phyloP scores from a whole-genome alignment of 2,888 invertebrate genomes.

The Lithophane socia region DNA sequence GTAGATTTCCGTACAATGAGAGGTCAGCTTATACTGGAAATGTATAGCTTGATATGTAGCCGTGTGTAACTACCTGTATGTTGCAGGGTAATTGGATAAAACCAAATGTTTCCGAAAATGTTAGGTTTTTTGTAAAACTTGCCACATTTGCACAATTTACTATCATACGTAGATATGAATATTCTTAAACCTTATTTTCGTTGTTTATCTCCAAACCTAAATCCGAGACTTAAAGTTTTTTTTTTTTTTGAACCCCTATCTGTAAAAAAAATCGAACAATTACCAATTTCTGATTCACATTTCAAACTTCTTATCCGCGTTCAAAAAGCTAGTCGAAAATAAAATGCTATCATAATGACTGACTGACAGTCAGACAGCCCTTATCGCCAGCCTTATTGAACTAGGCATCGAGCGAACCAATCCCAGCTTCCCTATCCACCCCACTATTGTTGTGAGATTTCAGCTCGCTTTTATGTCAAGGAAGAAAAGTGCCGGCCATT shows the following conservation, averaged over 20 bases:
- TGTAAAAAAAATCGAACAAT: neutral
- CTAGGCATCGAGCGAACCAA: conserved; percentile 27
- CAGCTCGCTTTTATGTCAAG: conserved; percentile 4
- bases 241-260: no score
- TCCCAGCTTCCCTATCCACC: neutral
- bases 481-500: conserved; percentile 9
- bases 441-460: conserved; percentile 27
- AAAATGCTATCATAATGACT: neutral
- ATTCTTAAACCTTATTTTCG: no score
- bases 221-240: no score
- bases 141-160: no score
- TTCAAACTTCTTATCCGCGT: neutral
- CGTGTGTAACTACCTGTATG: neutral
- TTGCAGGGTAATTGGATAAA: neutral
- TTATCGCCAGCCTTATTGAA: conserved; percentile 35
- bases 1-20: no score
- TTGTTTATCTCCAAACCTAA: neutral
- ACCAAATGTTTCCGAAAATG: neutral
- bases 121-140: neutral
- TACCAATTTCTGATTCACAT: conserved; percentile 1
- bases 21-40: no score
- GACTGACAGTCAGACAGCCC: neutral
- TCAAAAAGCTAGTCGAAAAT: neutral
- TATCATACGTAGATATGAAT: no score
- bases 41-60: no score